Base-by-base conservation (phyloP, 2,888 invertebrate species). In the Aspidiotus destructor region DNA sequence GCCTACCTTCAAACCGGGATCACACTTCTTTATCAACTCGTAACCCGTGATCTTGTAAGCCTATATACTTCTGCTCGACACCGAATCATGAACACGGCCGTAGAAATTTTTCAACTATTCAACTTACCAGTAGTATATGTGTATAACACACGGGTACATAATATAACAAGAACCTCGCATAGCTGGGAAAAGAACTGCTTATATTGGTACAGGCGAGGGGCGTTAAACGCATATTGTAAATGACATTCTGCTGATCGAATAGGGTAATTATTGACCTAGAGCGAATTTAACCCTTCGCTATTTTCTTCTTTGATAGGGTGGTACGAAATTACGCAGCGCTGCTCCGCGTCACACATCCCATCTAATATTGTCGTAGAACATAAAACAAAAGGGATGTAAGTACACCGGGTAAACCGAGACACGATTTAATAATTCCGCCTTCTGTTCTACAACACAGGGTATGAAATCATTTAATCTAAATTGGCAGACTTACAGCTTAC, bases 181-280 rank as follows among this genome's bases (percentile, higher is more conserved):
- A 28, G 28, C 1, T 28, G 28, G 28, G 28, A 28, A 28, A 28
- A 28, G 28, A 28, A 28, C 28, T 28, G 28, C 28, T 28, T 28
- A 28, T 28, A 28, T 28, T 28, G 28, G 28, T 28, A 28, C 28
- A 28, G 28, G 5, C 28, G 28, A 28, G 28, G 64, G 64, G 64
- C 54, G 65, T 57, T 58, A 65, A 65, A 65, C 65, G 65, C 65
- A 58, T 65, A 58, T 65, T 65, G 65, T 58, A 65, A 65, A 65
- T 65, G 65, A 65, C 65, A 65, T 65, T 65, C 58, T 48, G 65
- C 65, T 65, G 65, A 65, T 65, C 58, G 65, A 65, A 65, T 57
- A 57, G 58, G 65, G 65, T 65, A 65, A 65, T 65, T 65, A 65
- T 65, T 65, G 48, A 65, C 65, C 65, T 57, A 65, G 58, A 58